These are phyloP conservation scores for Drosophila silvestris DNA, from an alignment of 2,888 invertebrate species.

Conservation along the genomic window DNA sequence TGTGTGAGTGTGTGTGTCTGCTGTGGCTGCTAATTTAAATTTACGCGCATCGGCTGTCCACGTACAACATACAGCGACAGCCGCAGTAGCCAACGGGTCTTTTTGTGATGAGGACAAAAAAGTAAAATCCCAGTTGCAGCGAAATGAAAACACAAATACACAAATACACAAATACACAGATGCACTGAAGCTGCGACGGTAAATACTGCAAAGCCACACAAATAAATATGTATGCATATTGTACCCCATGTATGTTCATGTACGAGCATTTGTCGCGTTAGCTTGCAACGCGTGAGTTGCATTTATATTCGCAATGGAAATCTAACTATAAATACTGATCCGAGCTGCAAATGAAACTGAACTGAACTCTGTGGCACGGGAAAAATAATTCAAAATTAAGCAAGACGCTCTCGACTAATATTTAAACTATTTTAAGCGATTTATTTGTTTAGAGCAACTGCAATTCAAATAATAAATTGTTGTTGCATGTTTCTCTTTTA, in stretches of 20 bases:
- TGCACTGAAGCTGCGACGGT: conserved; percentile 10
- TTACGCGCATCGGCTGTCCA: conserved; percentile 66
- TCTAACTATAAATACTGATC: neutral
- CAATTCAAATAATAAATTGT: neutral
- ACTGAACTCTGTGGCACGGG: neutral
- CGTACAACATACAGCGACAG: conserved; percentile 31
- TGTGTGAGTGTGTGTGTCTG: conserved; percentile 16
- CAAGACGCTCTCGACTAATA: neutral
- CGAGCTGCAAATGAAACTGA: neutral
- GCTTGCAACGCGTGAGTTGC: neutral
- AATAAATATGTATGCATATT: conserved; percentile 3
- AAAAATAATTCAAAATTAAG: neutral
- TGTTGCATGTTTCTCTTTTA: conserved; percentile 3
- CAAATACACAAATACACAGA: conserved; percentile 11
- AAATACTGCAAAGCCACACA: conserved; percentile 39
- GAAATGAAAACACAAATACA: conserved; percentile 52
- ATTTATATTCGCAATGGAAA: neutral
- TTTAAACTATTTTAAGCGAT: neutral
- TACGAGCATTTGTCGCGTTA: neutral
- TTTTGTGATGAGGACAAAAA: conserved; percentile 41
- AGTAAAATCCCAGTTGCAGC: conserved; percentile 66
- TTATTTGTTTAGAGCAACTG: neutral
- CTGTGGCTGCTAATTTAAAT: conserved; percentile 78
- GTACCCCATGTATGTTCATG: neutral
- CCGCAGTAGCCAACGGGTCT: conserved; percentile 27